Evolutionary conservation across 2,888 invertebrate genomes (phyloP), one percentile per base, ranked within the genome.

Genomic region (Acronicta alni): DNA sequence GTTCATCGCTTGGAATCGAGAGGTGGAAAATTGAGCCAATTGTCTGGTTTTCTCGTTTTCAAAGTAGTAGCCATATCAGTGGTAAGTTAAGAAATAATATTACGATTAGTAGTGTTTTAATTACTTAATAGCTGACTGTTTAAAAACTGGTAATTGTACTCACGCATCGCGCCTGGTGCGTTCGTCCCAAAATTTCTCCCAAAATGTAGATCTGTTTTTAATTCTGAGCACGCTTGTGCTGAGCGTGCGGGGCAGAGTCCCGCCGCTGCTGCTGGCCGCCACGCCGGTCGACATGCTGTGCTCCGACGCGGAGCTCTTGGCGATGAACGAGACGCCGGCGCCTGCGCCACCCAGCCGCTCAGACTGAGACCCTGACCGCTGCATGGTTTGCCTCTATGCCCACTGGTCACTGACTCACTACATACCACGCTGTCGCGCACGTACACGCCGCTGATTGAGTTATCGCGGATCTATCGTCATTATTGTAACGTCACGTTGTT

Each of bases 171-270:
- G 93, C 72, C 95, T 95, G 63, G 95, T 95, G 76, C 96, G 95
- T 75, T 96, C 96, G 78, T 96, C 96, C 96, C 96, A 97, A 91
- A 97, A 97, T 89, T 97, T 97, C 84, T 97, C 97, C 98, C 98
- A 98, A 89, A 98, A 98, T 45, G 97, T 95, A 66, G 96, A 96
- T 79, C 97, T 95, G 87, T 96, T 96, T 83, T 97, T 97, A 84
- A 97, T 96, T 80, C 97, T 95, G 51, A 98, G 95, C 38, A 97
- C 97, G 78, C 97, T 97, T 66, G 97, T 97, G 87, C 97, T 97
- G 68, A 97, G 95, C 12, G 97, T 97, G 66, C 97, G 94, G 4
- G 96, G 96, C 67, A 96, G 91, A 56, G 95, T 95, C 60, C 92
- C 87, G 67, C 83, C 93, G 85, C 83, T 93, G 88, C 86, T 92